Evolutionary conservation across 2,888 invertebrate species (phyloP).

Genomic region (Drosophila birchii): DNA sequence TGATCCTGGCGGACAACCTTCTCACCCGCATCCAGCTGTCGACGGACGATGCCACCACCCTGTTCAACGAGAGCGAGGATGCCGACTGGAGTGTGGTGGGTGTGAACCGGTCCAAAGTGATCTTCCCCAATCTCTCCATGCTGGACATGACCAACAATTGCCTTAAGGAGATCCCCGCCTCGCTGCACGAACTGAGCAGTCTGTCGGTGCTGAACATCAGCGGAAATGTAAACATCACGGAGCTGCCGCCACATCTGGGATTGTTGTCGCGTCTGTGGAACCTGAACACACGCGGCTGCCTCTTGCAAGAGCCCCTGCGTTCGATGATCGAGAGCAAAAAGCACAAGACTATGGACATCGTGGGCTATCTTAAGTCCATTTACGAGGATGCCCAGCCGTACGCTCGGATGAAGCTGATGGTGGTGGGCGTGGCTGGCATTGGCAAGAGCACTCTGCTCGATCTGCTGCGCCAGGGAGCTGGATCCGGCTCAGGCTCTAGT

Average conservation of each 20-base stretch:
- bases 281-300: conserved; percentile 95
- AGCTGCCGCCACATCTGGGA: conserved; percentile 98
- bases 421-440: conserved; percentile 95
- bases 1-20: conserved; percentile 93
- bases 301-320: conserved; percentile 93
- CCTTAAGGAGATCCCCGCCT: conserved; percentile 91
- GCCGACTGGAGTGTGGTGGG: conserved; percentile 87
- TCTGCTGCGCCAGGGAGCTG: conserved; percentile 93
- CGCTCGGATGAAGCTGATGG: conserved; percentile 97
- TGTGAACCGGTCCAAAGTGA: conserved; percentile 88
- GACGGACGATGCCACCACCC: conserved; percentile 91
- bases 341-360: conserved; percentile 97
- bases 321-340: conserved; percentile 96
- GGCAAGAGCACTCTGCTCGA: conserved; percentile 96
- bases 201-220: conserved; percentile 97
- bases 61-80: conserved; percentile 86
- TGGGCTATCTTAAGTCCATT: conserved; percentile 94
- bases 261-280: conserved; percentile 97
- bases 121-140: conserved; percentile 97
- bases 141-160: conserved; percentile 96
- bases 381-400: conserved; percentile 96
- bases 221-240: conserved; percentile 89
- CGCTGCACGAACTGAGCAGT: conserved; percentile 93
- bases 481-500: conserved; percentile 85
- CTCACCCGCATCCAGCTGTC: conserved; percentile 92